A percentile compares a stretch with the other conserved stretches of the same genome.
Conservation (phyloP, 2,797 vertebrate genomes). For the Craterocephalus amniculus region DNA sequence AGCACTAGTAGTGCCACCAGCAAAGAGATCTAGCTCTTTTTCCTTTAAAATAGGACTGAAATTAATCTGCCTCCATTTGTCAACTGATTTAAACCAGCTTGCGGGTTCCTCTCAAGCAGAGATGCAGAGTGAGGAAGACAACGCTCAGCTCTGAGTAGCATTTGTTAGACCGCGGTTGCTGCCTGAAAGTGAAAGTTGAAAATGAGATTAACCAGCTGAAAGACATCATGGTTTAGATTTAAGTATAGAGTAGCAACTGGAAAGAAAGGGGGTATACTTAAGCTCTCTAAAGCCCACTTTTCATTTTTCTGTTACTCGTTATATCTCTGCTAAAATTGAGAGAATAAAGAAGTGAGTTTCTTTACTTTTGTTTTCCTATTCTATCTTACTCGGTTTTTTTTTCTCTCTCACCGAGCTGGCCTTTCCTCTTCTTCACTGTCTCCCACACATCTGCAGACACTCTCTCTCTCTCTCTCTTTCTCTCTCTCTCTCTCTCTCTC, state of each 20-base stretch:
- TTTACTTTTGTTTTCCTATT: neutral
- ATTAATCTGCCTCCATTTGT: too few relatives aligned
- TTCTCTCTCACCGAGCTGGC: neutral
- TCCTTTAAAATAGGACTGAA: too few relatives aligned
- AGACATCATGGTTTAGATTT: neutral
- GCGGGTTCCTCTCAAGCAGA: too few relatives aligned
- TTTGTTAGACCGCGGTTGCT: neutral
- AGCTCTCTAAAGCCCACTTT: neutral
- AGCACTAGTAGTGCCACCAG: too few relatives aligned
- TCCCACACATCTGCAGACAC: neutral
- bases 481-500: constrained; percentile 26
- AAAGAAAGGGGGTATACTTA: neutral
- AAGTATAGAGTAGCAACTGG: neutral
- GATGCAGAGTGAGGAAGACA: neutral
- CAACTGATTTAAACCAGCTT: too few relatives aligned
- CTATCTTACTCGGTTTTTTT: neutral
- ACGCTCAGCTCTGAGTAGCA: neutral
- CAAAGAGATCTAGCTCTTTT: too few relatives aligned
- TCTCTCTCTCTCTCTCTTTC: constrained; percentile 12
- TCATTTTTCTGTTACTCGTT: neutral
- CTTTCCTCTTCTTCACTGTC: constrained; percentile 15
- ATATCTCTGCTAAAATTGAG: neutral
- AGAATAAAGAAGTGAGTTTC: neutral
- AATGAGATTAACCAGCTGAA: neutral
- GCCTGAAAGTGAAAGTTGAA: neutral